Percentiles rank a stretch among this genome's conserved stretches.
These are phyloP conservation scores for Marmota flaviventris DNA, from an alignment of 2,113 vertebrate species.

Conservation along the genomic window DNA sequence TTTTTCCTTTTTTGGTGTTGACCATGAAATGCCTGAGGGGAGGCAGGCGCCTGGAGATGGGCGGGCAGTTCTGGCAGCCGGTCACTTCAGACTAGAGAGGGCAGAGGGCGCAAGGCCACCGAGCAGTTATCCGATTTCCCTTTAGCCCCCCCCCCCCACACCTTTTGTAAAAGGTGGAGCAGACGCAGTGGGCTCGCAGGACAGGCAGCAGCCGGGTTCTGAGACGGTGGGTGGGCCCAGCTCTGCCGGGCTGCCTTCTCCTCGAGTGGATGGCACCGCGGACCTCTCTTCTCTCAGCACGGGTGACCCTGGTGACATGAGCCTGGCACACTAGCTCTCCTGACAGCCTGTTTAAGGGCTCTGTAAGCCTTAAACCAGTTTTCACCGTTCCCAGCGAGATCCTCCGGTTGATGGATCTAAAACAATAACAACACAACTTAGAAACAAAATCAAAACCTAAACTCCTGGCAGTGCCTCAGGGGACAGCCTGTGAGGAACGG, in stretches of 20 bases:
- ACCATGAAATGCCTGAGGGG: conserved; percentile 49
- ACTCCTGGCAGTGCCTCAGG: not conserved
- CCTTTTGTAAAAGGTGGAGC: not conserved
- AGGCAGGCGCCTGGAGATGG: not conserved
- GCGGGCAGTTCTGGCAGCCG: not conserved
- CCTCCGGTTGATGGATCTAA: not conserved
- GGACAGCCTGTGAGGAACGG: not conserved
- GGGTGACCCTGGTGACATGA: rapidly evolving
- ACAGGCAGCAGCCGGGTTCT: not conserved
- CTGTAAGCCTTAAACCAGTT: not conserved
- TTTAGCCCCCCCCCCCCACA: not conserved
- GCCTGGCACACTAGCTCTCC: not conserved
- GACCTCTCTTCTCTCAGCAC: not conserved
- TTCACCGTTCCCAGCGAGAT: not conserved
- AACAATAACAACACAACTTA: not conserved
- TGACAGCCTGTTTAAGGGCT: not conserved
- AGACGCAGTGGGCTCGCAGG: not conserved
- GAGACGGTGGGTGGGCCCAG: rapidly evolving
- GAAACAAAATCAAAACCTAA: conserved; percentile 43
- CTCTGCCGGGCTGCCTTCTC: not conserved
- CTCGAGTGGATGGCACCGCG: rapidly evolving
- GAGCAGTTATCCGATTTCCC: not conserved
- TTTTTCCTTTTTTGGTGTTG: conserved; percentile 48
- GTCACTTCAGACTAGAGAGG: conserved; percentile 46
- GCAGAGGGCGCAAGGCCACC: conserved; percentile 51